Evolutionary conservation across 2,888 invertebrate species (phyloP).

Genomic region (Melieria omissa): DNA sequence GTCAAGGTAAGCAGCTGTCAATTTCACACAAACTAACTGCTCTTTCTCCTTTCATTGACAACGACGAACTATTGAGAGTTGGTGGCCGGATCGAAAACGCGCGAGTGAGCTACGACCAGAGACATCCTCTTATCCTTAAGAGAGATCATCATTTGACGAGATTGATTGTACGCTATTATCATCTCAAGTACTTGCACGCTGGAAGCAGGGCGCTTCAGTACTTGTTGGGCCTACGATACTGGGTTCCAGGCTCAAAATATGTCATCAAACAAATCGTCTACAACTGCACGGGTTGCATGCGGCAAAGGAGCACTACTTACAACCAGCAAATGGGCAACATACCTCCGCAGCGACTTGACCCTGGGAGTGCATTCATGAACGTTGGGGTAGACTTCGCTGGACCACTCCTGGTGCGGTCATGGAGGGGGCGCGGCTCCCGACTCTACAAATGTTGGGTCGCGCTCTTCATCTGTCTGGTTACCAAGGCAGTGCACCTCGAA

Average conservation of each 20-base stretch:
- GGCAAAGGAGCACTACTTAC: constrained; percentile 25
- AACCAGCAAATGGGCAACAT: constrained; percentile 42
- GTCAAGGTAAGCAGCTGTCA: constrained; percentile 1
- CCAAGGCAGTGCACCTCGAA: constrained; percentile 47
- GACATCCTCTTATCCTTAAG: constrained; percentile 41
- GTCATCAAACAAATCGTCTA: constrained; percentile 35
- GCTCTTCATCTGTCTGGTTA: constrained; percentile 49
- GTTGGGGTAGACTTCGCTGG: constrained; percentile 47
- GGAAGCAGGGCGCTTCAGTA: constrained; percentile 40
- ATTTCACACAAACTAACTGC: no score
- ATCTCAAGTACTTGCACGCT: constrained; percentile 36
- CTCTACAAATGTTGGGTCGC: constrained; percentile 49
- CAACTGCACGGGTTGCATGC: constrained; percentile 35
- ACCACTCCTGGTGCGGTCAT: constrained; percentile 42
- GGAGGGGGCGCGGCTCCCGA: constrained; percentile 44
- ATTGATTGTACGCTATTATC: constrained; percentile 37
- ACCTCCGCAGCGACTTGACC: constrained; percentile 38
- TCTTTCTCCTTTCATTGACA: constrained; percentile 40
- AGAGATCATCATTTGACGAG: constrained; percentile 37
- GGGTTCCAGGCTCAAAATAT: constrained; percentile 29
- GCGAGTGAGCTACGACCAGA: constrained; percentile 35
- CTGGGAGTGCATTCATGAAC: constrained; percentile 42
- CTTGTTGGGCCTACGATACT: constrained; percentile 35
- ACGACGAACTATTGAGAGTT: constrained; percentile 37
- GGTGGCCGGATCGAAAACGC: constrained; percentile 42